Evolutionary conservation across 2,113 vertebrate genomes (phyloP).

Genomic region (Cheilinus undulatus): DNA sequence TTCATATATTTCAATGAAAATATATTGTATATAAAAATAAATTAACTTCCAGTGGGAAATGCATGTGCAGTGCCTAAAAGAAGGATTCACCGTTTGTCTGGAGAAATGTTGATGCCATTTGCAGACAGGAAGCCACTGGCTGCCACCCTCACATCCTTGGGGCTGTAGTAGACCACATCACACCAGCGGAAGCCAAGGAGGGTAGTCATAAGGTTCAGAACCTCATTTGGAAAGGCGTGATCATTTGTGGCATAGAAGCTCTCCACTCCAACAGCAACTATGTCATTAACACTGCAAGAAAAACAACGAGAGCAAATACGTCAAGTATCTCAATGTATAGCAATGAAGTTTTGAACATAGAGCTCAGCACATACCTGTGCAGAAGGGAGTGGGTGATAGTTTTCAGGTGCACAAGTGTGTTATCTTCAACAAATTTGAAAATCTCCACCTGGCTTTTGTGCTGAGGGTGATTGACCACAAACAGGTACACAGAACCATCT

Average conservation of each 20-base stretch:
- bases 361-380: constrained; percentile 78
- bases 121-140: constrained; percentile 82
- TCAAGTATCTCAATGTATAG: not conserved
- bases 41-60: not conserved
- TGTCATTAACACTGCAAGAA: constrained; percentile 88
- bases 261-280: constrained; percentile 88
- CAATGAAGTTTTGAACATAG: not conserved
- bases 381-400: constrained; percentile 88
- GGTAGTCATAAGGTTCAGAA: constrained; percentile 67
- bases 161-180: constrained; percentile 90
- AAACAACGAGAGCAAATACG: not conserved
- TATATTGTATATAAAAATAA: constrained; percentile 35
- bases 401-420: constrained; percentile 87
- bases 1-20: not conserved
- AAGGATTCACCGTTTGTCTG: constrained; percentile 79
- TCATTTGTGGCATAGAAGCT: constrained; percentile 94
- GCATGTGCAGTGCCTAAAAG: constrained; percentile 34
- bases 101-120: constrained; percentile 92
- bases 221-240: constrained; percentile 77
- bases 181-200: constrained; percentile 82
- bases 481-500: constrained; percentile 89
- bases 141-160: constrained; percentile 86
- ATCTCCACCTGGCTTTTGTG: constrained; percentile 87
- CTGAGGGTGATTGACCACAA: constrained; percentile 91
- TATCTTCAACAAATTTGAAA: constrained; percentile 87